Percentiles rank a stretch among this genome's conserved stretches.
Conservation (phyloP, 2,888 invertebrate species). For the Sepioteuthis lessoniana region DNA sequence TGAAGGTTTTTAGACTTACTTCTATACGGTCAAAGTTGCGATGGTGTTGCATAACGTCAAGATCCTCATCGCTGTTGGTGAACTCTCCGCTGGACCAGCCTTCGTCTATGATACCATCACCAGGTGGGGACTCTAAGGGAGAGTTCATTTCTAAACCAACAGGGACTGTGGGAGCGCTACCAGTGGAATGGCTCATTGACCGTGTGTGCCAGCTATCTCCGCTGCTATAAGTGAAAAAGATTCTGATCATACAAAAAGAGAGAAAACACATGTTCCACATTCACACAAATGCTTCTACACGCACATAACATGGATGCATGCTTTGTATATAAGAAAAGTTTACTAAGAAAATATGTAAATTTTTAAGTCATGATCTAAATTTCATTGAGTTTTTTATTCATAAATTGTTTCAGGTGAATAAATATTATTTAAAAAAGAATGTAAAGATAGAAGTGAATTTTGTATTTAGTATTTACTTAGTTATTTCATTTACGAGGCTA, state of each 20-base stretch:
- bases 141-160: slow-evolving; percentile 66
- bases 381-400: too few relatives aligned
- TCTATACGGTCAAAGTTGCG: slow-evolving; percentile 52
- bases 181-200: slow-evolving; percentile 56
- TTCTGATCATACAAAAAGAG: slow-evolving; percentile 42
- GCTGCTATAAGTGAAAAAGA: slow-evolving; percentile 52
- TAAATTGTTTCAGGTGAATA: too few relatives aligned
- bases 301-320: background rate
- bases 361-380: too few relatives aligned
- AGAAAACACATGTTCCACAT: background rate
- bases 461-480: too few relatives aligned
- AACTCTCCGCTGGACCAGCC: slow-evolving; percentile 94
- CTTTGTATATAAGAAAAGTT: background rate
- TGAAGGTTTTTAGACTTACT: slow-evolving; percentile 50
- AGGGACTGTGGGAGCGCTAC: slow-evolving; percentile 65
- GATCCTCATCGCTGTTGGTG: slow-evolving; percentile 77
- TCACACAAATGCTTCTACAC: background rate
- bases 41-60: slow-evolving; percentile 43
- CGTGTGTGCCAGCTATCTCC: slow-evolving; percentile 67
- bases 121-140: slow-evolving; percentile 60
- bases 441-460: too few relatives aligned
- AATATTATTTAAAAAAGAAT: too few relatives aligned
- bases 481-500: too few relatives aligned
- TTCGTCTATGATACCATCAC: slow-evolving; percentile 73
- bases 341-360: too few relatives aligned